These are phyloP conservation scores for Bombus consobrinus DNA, from an alignment of 1,140 invertebrate genomes.

Conservation along the genomic window DNA sequence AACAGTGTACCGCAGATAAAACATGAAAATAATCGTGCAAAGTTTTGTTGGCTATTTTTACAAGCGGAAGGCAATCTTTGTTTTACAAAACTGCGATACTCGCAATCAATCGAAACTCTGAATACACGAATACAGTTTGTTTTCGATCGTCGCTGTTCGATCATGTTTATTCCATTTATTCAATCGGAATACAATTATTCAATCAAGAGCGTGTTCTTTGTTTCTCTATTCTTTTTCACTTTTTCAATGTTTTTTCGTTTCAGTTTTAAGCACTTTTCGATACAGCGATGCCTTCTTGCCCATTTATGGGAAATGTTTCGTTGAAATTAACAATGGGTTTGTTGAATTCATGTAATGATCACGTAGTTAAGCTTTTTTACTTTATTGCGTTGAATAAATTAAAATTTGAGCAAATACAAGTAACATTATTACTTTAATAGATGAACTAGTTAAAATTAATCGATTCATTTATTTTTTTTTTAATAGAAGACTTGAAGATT, in stretches of 20 bases:
- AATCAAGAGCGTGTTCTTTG: not conserved
- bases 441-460: too few species aligned
- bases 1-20: not conserved
- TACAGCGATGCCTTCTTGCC: not conserved
- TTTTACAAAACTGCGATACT: not conserved
- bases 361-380: too few species aligned
- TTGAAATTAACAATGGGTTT: not conserved
- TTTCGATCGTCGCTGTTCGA: not conserved
- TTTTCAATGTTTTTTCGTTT: not conserved
- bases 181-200: too few species aligned
- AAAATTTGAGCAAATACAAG: too few species aligned
- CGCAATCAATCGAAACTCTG: too few species aligned
- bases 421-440: too few species aligned
- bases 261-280: too few species aligned
- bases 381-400: not conserved
- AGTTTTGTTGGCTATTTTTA: not conserved
- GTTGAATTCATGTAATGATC: not conserved
- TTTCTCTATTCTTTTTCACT: too few species aligned
- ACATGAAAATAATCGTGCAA: not conserved
- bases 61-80: slow-evolving; percentile 1
- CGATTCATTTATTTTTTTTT: too few species aligned
- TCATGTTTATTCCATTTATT: not conserved
- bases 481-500: too few species aligned
- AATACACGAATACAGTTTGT: not conserved
- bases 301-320: not conserved